A percentile compares a stretch with the other conserved stretches of the same genome.
Evolutionary conservation across 2,113 vertebrate species (phyloP).

Genomic region (Shinisaurus crocodilurus): DNA sequence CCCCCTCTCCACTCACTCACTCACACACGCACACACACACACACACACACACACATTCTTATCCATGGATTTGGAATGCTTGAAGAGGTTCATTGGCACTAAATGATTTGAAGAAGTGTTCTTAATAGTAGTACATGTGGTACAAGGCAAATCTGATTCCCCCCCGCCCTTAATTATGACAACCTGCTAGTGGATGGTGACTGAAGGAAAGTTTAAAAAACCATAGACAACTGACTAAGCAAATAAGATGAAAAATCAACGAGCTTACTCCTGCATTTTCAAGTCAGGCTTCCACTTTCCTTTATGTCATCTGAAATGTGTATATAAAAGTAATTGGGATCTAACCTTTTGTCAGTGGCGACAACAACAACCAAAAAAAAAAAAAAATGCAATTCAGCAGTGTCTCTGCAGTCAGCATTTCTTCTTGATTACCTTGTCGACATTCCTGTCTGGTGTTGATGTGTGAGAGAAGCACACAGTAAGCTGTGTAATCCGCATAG

Average conservation of each 20-base stretch:
- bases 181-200: not conserved
- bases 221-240: not conserved
- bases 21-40: not conserved
- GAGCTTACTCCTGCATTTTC: slow-evolving; percentile 31
- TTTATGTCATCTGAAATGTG: slow-evolving; percentile 38
- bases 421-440: slow-evolving; percentile 55
- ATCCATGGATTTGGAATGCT: not conserved
- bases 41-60: not conserved
- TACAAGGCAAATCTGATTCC: not conserved
- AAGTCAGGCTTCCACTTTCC: slow-evolving; percentile 29
- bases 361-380: not conserved
- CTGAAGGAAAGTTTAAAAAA: not conserved
- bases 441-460: not conserved
- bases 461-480: not conserved
- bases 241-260: not conserved
- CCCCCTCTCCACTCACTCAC: not conserved
- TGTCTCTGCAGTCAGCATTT: slow-evolving; percentile 62
- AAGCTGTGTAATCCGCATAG: not conserved
- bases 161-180: not conserved
- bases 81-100: not conserved
- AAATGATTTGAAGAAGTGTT: not conserved
- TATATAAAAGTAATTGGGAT: slow-evolving; percentile 45
- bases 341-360: not conserved
- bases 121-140: not conserved
- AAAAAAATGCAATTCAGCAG: slow-evolving; percentile 5